These are phyloP conservation scores for Sebastes aleutianus DNA, from an alignment of 2,797 vertebrate genomes.

Conservation along the genomic window DNA sequence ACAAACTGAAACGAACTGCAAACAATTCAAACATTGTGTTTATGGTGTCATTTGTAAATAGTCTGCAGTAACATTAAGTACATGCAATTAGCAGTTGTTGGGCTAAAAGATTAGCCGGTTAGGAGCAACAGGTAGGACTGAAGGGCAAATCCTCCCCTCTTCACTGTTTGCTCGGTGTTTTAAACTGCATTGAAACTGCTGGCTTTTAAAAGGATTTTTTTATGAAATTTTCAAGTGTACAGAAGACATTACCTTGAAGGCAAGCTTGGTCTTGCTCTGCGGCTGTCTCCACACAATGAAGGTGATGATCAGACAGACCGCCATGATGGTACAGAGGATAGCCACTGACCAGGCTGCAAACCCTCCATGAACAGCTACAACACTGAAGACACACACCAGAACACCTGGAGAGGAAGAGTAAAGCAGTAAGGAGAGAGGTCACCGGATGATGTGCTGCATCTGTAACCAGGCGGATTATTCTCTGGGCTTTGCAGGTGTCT, in stretches of 20 bases:
- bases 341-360: constrained; percentile 73
- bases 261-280: constrained; percentile 92
- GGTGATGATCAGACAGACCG: constrained; percentile 71
- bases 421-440: background rate
- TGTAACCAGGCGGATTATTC: background rate
- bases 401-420: constrained; percentile 75
- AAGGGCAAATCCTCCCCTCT: background rate
- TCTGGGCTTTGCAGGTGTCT: constrained; percentile 43
- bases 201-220: background rate
- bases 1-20: background rate
- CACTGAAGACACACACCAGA: constrained; percentile 86
- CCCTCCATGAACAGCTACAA: constrained; percentile 83
- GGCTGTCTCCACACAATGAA: constrained; percentile 90
- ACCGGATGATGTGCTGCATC: background rate
- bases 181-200: background rate
- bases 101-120: background rate
- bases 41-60: background rate
- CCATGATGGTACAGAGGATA: constrained; percentile 64
- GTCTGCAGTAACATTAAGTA: background rate
- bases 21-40: background rate
- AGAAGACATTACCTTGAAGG: constrained; percentile 88
- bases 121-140: background rate
- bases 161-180: background rate
- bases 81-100: background rate
- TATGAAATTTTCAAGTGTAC: background rate